Conservation (phyloP, 2,888 invertebrate genomes). For the Drosophila parthenogenetica region DNA sequence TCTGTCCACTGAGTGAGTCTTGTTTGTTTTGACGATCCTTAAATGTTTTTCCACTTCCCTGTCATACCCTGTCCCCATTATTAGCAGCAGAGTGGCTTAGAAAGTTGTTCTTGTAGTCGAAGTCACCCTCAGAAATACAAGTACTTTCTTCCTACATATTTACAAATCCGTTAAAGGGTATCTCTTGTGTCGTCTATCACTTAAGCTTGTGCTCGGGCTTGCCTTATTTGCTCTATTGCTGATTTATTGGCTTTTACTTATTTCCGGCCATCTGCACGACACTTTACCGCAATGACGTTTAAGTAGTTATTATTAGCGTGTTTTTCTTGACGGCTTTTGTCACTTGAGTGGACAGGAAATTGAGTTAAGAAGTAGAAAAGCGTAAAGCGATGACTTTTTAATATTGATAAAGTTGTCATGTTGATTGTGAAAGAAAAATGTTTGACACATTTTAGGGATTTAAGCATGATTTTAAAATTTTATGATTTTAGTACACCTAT, state of each 20-base stretch:
- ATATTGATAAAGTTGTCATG: too few species aligned
- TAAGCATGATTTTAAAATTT: too few species aligned
- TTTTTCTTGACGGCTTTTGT: slow-evolving; percentile 42
- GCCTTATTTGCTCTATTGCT: slow-evolving; percentile 60
- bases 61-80: slow-evolving; percentile 24
- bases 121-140: background rate
- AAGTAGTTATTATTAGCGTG: slow-evolving; percentile 66
- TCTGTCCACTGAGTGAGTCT: background rate
- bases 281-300: slow-evolving; percentile 44
- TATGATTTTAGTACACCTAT: too few species aligned
- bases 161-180: slow-evolving; percentile 27
- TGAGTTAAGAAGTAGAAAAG: background rate
- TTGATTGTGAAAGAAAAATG: too few species aligned
- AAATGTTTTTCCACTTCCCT: slow-evolving; percentile 36
- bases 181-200: background rate
- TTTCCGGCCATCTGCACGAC: slow-evolving; percentile 73
- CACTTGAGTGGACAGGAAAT: slow-evolving; percentile 32
- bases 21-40: slow-evolving; percentile 50
- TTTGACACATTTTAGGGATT: too few species aligned
- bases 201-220: slow-evolving; percentile 35
- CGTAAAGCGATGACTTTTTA: background rate
- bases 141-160: background rate
- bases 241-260: slow-evolving; percentile 83
- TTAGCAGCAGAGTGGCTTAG: background rate
- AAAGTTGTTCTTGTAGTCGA: too few species aligned